phyloP scores from a whole-genome alignment of 2,888 invertebrate genomes.

The Sinhomidia bicolor region DNA sequence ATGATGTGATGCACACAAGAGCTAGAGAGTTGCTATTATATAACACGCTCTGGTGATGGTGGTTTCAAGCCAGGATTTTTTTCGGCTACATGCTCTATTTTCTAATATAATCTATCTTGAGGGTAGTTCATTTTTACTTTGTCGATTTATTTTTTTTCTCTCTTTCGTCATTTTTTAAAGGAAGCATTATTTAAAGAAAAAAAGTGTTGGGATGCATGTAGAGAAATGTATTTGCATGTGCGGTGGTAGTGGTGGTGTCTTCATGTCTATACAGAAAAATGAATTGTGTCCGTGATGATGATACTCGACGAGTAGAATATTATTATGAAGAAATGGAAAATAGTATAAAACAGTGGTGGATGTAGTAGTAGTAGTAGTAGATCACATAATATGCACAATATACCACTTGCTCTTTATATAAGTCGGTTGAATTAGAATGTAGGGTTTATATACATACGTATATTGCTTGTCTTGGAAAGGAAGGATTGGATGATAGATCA shows the following conservation, averaged over 20 bases:
- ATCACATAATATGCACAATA: not conserved
- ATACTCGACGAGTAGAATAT: constrained; percentile 17
- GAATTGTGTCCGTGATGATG: constrained; percentile 38
- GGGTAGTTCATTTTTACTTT: constrained; percentile 54
- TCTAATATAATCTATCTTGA: constrained; percentile 61
- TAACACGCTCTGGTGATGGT: not conserved
- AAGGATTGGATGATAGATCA: constrained; percentile 50
- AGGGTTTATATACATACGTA: not conserved
- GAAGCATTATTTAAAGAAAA: constrained; percentile 15
- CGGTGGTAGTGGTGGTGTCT: not conserved
- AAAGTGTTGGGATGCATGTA: no score
- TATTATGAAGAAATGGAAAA: not conserved
- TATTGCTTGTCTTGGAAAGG: not conserved
- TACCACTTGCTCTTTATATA: not conserved
- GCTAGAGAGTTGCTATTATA: no score
- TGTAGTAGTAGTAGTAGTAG: not conserved
- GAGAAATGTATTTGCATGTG: not conserved
- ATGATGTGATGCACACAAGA: constrained; percentile 18
- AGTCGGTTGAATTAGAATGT: not conserved
- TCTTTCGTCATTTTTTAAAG: constrained; percentile 2
- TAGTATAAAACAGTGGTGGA: not conserved
- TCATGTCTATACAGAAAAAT: constrained; percentile 8
- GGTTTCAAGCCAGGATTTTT: constrained; percentile 42
- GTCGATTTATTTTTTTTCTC: constrained; percentile 56
- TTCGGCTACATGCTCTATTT: constrained; percentile 60